A percentile compares a stretch with the other conserved stretches of the same genome.
These are phyloP conservation scores for Hesperophylax magnus DNA, from an alignment of 1,140 invertebrate genomes.

Conservation along the genomic window DNA sequence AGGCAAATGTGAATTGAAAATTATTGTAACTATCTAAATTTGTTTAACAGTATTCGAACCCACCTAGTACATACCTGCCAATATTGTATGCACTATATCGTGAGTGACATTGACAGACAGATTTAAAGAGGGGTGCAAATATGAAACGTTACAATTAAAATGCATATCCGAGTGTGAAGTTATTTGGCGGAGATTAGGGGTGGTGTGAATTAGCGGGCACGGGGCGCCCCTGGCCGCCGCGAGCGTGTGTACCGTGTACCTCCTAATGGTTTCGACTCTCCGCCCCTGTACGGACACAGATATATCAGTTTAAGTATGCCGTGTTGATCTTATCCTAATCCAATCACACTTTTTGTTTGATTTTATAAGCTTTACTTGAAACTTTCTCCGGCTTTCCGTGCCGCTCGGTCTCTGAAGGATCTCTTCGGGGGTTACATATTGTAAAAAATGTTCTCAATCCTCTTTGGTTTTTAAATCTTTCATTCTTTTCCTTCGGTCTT, in stretches of 20 bases:
- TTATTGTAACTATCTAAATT: too few relatives aligned
- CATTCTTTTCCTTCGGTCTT: not conserved
- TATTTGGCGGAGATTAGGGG: too few relatives aligned
- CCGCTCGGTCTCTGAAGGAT: conserved; percentile 41
- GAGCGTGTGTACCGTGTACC: conserved; percentile 18
- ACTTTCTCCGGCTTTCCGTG: conserved; percentile 40
- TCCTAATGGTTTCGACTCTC: conserved; percentile 30
- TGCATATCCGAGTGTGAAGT: too few relatives aligned
- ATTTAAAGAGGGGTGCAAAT: too few relatives aligned
- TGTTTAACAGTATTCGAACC: too few relatives aligned
- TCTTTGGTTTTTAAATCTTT: conserved; percentile 45
- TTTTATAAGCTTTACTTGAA: conserved; percentile 57
- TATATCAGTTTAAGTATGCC: conserved; percentile 45
- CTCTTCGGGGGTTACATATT: conserved; percentile 36
- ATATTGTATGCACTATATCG: too few relatives aligned
- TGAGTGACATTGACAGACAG: too few relatives aligned
- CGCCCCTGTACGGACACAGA: conserved; percentile 16
- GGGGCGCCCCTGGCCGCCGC: conserved; percentile 3
- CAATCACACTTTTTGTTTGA: conserved; percentile 59
- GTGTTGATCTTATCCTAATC: conserved; percentile 57
- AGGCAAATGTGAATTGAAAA: too few relatives aligned
- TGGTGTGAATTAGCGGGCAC: not conserved
- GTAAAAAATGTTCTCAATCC: conserved; percentile 43
- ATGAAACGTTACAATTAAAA: not conserved
- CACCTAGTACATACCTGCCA: too few relatives aligned